Evolutionary conservation across 2,888 invertebrate genomes (phyloP), one percentile per base, ranked within the genome.

Genomic region (Deilephila elpenor): DNA sequence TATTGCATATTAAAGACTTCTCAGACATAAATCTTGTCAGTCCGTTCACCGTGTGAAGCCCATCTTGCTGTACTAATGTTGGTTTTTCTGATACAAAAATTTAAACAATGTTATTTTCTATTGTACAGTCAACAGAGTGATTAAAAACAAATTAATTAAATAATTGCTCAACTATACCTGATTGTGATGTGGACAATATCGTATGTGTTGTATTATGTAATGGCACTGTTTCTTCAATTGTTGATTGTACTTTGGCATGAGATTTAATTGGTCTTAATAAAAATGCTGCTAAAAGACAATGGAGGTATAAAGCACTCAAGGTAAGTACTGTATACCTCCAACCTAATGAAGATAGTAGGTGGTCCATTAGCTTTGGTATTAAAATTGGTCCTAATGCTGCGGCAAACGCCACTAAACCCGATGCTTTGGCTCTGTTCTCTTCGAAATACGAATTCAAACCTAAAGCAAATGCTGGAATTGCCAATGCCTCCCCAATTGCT

Each of bases 251-350:
- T 80, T 91, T 95, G 85, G 95, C 88, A 86, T 97, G 96, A 96
- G 96, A 96, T 87, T 96, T 96, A 3, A 96, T 93, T 29, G 97
- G 97, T 81, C 96, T 96, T 62, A 97, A 91, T 74, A 97, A 88
- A 75, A 95, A 86, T 1, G 96, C 95, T 14, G 95, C 96, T 74
- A 95, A 86, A 6, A 96, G 84, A 0, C 96, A 95, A 86, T 97
- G 96, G 0, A 96, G 90, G 74, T 96, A 95, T 70, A 96, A 89
- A 5, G 95, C 96, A 70, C 96, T 95, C 72, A 96, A 88, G 73
- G 96, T 95, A 59, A 97, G 86, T 75, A 96, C 95, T 0, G 96
- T 95, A 61, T 96, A 96, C 89, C 96, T 92, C 84, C 95, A 94
- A 11, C 95, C 96, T 78, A 95, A 96, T 0, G 89, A 83, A 59